phyloP scores from a whole-genome alignment of 2,888 invertebrate genomes.

The Xanthia togata region DNA sequence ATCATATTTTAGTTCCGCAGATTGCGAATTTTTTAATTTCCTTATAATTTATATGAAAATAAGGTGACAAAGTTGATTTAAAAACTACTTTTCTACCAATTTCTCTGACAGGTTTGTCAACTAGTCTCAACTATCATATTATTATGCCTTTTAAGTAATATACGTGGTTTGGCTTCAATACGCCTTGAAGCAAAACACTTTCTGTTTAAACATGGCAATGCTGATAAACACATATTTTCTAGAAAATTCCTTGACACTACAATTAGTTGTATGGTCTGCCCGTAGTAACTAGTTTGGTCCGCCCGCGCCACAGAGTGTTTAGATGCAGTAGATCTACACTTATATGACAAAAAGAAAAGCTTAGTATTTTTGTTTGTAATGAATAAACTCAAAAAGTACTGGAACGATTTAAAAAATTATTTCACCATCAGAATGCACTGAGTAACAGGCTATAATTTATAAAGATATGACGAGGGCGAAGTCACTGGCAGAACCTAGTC shows the following conservation, averaged over 20 bases:
- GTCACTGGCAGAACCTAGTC: too few species aligned
- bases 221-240: constrained; percentile 49
- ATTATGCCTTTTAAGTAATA: constrained; percentile 22
- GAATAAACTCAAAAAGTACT: too few species aligned
- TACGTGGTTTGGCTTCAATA: neutral
- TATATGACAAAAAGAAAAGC: too few species aligned
- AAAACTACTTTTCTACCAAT: constrained; percentile 29
- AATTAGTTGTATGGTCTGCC: constrained; percentile 30
- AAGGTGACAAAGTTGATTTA: constrained; percentile 1
- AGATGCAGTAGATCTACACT: constrained; percentile 1
- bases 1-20: neutral
- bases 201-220: constrained; percentile 44
- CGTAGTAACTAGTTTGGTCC: neutral
- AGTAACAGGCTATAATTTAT: too few species aligned
- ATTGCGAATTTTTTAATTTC: constrained; percentile 5
- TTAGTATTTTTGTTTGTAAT: too few species aligned
- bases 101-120: constrained; percentile 24
- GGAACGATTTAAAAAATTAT: too few species aligned
- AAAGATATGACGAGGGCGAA: too few species aligned
- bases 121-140: neutral
- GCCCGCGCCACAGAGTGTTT: neutral
- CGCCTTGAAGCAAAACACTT: constrained; percentile 37
- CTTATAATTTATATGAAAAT: constrained; percentile 28
- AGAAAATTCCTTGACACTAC: constrained; percentile 43
- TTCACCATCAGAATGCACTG: too few species aligned